Evolutionary conservation across 2,797 vertebrate species (phyloP).

Genomic region (Muscicapa striata): DNA sequence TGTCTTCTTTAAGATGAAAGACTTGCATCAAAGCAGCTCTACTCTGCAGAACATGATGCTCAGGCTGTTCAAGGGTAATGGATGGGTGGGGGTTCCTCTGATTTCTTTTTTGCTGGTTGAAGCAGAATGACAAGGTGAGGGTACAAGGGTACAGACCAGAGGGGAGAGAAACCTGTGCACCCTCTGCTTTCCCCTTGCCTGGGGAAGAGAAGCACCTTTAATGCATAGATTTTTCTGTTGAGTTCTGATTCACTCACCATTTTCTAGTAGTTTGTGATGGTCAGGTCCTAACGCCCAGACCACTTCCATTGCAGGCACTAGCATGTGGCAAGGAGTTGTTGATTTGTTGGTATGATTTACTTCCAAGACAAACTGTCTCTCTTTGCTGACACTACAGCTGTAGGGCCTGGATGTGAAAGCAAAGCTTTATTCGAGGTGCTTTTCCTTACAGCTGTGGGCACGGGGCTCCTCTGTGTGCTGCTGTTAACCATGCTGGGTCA

Average conservation of each 20-base stretch:
- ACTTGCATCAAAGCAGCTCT: not conserved
- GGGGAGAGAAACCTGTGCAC: not conserved
- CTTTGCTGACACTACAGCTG: not conserved
- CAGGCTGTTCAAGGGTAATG: not conserved
- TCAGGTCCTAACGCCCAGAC: not conserved
- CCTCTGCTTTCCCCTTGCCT: not conserved
- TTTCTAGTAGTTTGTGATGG: not conserved
- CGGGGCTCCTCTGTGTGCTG: not conserved
- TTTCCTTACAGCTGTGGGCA: accelerated
- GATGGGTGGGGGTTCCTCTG: not conserved
- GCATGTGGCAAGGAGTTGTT: not conserved
- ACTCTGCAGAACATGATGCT: not conserved
- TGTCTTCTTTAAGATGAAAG: not conserved
- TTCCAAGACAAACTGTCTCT: not conserved
- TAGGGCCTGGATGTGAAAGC: not conserved
- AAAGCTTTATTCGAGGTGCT: not conserved
- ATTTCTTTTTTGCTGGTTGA: not conserved
- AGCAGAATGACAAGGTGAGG: not conserved
- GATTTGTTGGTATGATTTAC: not conserved
- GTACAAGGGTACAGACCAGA: too few relatives aligned
- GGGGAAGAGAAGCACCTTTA: not conserved
- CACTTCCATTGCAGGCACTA: not conserved
- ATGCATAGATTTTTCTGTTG: not conserved
- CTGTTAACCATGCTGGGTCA: not conserved
- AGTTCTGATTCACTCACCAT: not conserved